Evolutionary conservation across 2,797 vertebrate species (phyloP).

Genomic region (Acipenser ruthenus): DNA sequence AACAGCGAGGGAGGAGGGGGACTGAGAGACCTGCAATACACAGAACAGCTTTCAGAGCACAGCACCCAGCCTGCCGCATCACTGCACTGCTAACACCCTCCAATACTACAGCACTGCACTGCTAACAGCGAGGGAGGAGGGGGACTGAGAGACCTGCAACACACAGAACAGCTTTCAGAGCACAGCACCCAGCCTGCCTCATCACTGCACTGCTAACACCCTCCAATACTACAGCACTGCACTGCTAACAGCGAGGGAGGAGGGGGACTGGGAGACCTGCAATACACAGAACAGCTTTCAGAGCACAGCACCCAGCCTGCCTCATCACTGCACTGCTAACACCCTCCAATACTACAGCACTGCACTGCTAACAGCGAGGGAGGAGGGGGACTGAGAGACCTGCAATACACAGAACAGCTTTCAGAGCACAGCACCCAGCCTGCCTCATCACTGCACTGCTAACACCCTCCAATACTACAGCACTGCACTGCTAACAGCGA

Average conservation of each 20-base stretch:
- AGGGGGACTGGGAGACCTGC: conserved; percentile 83
- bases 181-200: not conserved
- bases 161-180: not conserved
- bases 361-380: too few species aligned
- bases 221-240: not conserved
- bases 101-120: not conserved
- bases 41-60: not conserved
- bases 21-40: conserved; percentile 69
- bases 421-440: not conserved
- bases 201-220: too few species aligned
- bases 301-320: not conserved
- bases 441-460: too few species aligned
- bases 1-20: conserved; percentile 79
- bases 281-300: not conserved
- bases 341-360: too few species aligned
- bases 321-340: too few species aligned
- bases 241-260: conserved; percentile 71
- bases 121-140: conserved; percentile 75
- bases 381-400: conserved; percentile 86
- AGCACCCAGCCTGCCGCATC: not conserved
- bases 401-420: conserved; percentile 18
- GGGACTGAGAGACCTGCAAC: conserved; percentile 77
- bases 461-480: not conserved
- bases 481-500: conserved; percentile 39
- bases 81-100: too few species aligned